Conservation (phyloP, 2,113 vertebrate species). For the Marcusenius ussheri region DNA sequence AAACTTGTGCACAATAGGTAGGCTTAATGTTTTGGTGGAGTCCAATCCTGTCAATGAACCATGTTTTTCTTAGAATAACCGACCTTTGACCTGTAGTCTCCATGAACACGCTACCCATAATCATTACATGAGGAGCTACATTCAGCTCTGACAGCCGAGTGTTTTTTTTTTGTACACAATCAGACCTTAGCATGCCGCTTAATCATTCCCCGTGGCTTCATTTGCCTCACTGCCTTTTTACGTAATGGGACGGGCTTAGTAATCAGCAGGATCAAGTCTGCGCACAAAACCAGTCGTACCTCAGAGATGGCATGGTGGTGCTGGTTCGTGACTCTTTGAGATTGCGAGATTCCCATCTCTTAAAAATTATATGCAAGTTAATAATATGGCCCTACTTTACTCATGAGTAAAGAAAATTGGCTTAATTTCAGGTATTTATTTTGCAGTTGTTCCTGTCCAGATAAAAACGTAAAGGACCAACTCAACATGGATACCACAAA, state of each 20-base stretch:
- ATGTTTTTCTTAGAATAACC: neutral
- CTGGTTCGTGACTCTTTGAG: neutral
- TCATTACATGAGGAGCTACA: neutral
- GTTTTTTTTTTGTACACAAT: neutral
- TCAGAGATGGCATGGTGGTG: neutral
- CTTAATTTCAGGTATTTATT: neutral
- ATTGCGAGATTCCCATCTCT: neutral
- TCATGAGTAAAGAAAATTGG: neutral
- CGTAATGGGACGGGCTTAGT: neutral
- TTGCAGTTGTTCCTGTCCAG: neutral
- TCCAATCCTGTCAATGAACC: neutral
- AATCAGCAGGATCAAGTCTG: neutral
- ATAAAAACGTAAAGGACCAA: neutral
- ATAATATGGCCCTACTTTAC: neutral
- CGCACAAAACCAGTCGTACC: neutral
- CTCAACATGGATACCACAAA: neutral
- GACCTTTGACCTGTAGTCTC: neutral
- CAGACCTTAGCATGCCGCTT: neutral
- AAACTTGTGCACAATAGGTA: neutral
- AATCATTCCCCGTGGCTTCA: neutral
- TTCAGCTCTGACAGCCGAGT: neutral
- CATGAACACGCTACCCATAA: neutral
- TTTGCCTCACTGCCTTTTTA: neutral
- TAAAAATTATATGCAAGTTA: neutral
- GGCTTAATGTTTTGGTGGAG: neutral